Base-by-base conservation (phyloP, 2,113 vertebrate species). In the Physeter macrocephalus region DNA sequence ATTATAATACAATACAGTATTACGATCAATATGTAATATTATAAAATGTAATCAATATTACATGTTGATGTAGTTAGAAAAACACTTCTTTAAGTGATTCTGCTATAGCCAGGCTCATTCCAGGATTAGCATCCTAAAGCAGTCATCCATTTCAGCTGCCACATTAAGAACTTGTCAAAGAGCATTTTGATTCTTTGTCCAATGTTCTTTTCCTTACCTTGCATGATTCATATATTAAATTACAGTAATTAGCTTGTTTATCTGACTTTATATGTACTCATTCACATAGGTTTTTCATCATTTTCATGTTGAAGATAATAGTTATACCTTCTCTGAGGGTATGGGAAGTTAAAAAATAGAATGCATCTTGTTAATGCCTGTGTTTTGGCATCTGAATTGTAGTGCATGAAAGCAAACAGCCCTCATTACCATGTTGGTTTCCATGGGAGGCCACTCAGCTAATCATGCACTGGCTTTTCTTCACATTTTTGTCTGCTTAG, bases 401-500 rank as follows among this genome's bases (percentile, higher is more conserved):
- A 41, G 34, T 93, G 78, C 77, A 13, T 18, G 41, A 67, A 88
- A 81, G 23, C 72, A 97, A 25, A 4, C 10, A 27, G 97, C 96
- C 85, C 89, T 98, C 95, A 84, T 88, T 94, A 90, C 54, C 1
- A 5, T n/a, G 61, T 92, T 90, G 57, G 12, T 92, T 98, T 98
- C 96, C 80, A 0, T 31, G 71, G 85, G 80, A 86, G 72, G 85
- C 78, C 89, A 93, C 93, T 89, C 93, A 8, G 36, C 84, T 98
- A 97, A 96, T 98, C 98, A 84, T 78, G 54, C 87, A 61, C 93
- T 92, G 95, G 74, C 64, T 92, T 98, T 96, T 98, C 95, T 49
- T 97, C 64, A 2, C 0, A 83, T 64, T 97, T 90, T 90, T 97
- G 69, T 81, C 72, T 96, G 23, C 57, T 74, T n/a, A 66, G 94